A percentile compares a stretch with the other conserved stretches of the same genome.
phyloP scores from a whole-genome alignment of 2,888 invertebrate species.

The Drosophila paranaensis region DNA sequence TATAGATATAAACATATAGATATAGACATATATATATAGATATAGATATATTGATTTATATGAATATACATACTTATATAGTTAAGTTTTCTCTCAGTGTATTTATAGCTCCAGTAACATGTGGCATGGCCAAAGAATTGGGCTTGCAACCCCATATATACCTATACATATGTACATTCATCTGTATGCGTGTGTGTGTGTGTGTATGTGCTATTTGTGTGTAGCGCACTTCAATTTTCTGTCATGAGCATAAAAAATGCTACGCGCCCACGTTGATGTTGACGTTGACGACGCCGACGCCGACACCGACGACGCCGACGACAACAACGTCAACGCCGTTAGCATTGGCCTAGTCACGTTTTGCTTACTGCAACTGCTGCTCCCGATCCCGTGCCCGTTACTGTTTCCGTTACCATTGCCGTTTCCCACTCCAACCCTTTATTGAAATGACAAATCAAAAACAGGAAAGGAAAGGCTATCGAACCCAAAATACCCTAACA shows the following conservation, averaged over 20 bases:
- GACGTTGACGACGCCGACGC: neutral
- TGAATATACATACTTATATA: slow-evolving; percentile 1
- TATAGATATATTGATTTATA: no score
- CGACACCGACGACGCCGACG: neutral
- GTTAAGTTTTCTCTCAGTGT: slow-evolving; percentile 15
- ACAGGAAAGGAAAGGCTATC: neutral
- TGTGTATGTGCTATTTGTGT: slow-evolving; percentile 30
- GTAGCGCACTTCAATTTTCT: slow-evolving; percentile 54
- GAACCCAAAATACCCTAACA: neutral
- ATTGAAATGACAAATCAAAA: slow-evolving; percentile 19
- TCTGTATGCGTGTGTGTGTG: slow-evolving; percentile 1
- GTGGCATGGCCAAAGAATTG: slow-evolving; percentile 22
- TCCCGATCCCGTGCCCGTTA: slow-evolving; percentile 3
- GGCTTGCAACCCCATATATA: slow-evolving; percentile 10
- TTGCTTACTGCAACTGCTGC: slow-evolving; percentile 11
- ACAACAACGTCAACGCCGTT: slow-evolving; percentile 29
- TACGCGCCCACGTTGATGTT: slow-evolving; percentile 38
- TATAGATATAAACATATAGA: neutral
- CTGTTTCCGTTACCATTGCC: neutral
- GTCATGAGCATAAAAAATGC: slow-evolving; percentile 58
- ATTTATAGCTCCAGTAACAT: slow-evolving; percentile 12
- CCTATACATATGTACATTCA: neutral
- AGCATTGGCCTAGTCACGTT: slow-evolving; percentile 70
- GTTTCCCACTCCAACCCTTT: neutral
- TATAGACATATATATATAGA: slow-evolving; percentile 6